phyloP scores from a whole-genome alignment of 2,888 invertebrate genomes.

The Busseola fusca region DNA sequence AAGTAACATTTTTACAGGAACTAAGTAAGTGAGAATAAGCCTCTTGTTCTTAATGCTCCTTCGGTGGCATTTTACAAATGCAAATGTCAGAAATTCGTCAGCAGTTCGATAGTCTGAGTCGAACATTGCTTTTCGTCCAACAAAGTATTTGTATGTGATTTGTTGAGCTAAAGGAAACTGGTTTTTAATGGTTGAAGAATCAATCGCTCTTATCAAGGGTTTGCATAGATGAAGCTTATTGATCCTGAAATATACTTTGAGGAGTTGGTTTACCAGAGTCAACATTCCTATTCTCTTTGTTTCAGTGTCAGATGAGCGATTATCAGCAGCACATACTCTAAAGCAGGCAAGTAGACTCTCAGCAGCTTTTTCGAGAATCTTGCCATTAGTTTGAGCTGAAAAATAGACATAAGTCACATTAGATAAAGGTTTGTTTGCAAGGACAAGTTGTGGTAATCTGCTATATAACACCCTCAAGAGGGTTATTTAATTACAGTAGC shows the following conservation, averaged over 20 bases:
- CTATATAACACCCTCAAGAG: not conserved
- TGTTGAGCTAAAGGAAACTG: constrained; percentile 97
- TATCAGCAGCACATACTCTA: constrained; percentile 98
- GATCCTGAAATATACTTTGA: constrained; percentile 97
- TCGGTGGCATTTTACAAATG: constrained; percentile 96
- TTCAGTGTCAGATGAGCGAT: constrained; percentile 95
- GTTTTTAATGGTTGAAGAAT: constrained; percentile 96
- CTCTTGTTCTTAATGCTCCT: constrained; percentile 95
- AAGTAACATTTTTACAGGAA: constrained; percentile 98
- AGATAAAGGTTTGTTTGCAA: not conserved
- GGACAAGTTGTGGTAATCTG: not conserved
- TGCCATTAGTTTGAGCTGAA: constrained; percentile 88
- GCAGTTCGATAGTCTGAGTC: constrained; percentile 98
- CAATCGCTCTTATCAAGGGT: constrained; percentile 98
- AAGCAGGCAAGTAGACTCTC: constrained; percentile 98
- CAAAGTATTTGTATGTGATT: constrained; percentile 99
- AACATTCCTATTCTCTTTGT: constrained; percentile 99
- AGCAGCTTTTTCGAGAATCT: constrained; percentile 97
- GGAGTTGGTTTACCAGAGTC: constrained; percentile 98
- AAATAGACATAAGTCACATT: constrained; percentile 46
- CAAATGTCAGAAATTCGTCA: constrained; percentile 97
- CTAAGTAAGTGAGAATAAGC: constrained; percentile 97
- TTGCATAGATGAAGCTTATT: constrained; percentile 96
- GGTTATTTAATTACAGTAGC: not conserved
- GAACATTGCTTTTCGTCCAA: constrained; percentile 99